Conservation (phyloP, 2,113 vertebrate species). For the Ceyx cyanopectus region DNA sequence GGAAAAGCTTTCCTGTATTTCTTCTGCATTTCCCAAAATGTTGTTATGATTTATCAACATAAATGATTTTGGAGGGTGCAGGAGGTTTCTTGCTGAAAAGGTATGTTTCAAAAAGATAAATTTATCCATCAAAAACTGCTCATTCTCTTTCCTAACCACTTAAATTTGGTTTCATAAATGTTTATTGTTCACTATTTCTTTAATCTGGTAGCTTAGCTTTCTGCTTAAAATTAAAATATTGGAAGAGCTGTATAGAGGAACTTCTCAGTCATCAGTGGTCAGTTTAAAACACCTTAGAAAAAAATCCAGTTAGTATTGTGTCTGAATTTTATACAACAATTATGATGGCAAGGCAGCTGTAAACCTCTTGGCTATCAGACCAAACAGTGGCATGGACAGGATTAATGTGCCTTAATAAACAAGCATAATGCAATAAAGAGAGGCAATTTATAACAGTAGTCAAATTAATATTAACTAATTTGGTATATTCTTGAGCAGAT, state of each 20-base stretch:
- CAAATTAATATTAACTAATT: neutral
- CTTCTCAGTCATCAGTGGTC: neutral
- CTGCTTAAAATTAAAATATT: neutral
- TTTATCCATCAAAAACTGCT: neutral
- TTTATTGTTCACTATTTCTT: neutral
- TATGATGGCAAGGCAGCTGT: neutral
- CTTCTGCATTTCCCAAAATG: neutral
- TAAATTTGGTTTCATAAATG: neutral
- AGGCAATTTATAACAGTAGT: neutral
- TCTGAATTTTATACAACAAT: neutral
- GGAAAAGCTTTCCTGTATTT: constrained; percentile 19
- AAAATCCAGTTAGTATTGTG: neutral
- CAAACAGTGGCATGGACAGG: neutral
- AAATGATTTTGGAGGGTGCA: neutral
- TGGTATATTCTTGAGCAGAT: neutral
- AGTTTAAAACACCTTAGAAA: neutral
- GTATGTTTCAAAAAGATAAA: neutral
- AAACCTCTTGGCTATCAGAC: neutral
- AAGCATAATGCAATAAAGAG: neutral
- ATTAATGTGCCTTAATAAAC: neutral
- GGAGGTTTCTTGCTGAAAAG: neutral
- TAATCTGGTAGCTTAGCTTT: neutral
- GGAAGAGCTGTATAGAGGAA: neutral
- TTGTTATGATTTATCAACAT: neutral
- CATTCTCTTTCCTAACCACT: neutral